Conservation (phyloP, 2,797 vertebrate genomes). For the Rhinogobio ventralis region DNA sequence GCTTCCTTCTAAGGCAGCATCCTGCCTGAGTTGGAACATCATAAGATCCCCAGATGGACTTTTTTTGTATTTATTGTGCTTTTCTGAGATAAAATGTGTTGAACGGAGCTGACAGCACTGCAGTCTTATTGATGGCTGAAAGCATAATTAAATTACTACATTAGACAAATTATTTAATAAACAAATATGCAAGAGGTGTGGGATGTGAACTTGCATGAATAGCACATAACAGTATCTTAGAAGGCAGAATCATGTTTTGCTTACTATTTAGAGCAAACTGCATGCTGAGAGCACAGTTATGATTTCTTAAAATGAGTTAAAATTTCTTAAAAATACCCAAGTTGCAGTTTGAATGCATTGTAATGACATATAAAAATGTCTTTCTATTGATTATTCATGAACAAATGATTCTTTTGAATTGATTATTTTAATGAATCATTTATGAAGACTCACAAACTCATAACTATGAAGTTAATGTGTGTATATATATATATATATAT, state of each 20-base stretch:
- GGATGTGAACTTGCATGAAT: not conserved
- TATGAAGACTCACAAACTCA: not conserved
- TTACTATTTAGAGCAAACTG: not conserved
- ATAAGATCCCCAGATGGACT: not conserved
- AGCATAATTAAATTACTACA: not conserved
- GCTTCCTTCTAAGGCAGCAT: constrained; percentile 1
- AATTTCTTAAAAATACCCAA: not conserved
- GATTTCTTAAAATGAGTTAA: not conserved
- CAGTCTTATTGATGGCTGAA: constrained; percentile 1
- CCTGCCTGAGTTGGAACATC: not conserved
- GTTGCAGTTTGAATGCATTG: not conserved
- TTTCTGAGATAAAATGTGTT: constrained; percentile 15
- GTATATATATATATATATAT: not conserved
- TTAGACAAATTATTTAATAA: not conserved
- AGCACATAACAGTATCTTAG: not conserved
- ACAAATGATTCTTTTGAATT: not conserved
- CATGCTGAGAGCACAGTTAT: not conserved
- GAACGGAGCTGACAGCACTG: not conserved
- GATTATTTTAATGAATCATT: not conserved
- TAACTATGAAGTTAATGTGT: not conserved
- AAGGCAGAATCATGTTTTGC: not conserved
- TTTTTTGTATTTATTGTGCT: not conserved
- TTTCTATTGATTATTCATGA: not conserved
- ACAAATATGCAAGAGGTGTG: not conserved
- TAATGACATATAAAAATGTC: not conserved